Percentiles rank a stretch among this genome's conserved stretches.
phyloP scores from a whole-genome alignment of 2,888 invertebrate genomes.

The Ophion ventricosus region DNA sequence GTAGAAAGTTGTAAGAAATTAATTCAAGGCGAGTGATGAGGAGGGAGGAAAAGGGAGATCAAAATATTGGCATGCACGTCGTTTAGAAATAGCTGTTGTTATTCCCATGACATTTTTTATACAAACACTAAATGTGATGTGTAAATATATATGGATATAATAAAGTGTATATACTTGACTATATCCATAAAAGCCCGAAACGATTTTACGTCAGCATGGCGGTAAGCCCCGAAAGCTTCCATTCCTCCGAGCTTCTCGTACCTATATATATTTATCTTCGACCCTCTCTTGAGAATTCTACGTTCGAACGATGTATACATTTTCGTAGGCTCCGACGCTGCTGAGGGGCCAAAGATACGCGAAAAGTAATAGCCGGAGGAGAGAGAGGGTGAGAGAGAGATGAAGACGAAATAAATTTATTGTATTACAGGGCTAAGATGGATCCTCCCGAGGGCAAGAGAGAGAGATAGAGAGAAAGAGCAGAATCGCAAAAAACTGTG shows the following conservation, averaged over 20 bases:
- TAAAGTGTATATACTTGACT: background rate
- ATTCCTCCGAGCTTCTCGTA: background rate
- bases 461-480: background rate
- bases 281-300: conserved; percentile 20
- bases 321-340: conserved; percentile 8
- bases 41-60: background rate
- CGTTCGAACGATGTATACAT: conserved; percentile 16
- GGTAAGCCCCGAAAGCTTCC: conserved; percentile 8
- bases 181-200: conserved; percentile 5
- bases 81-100: conserved; percentile 31
- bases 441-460: conserved; percentile 4
- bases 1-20: background rate
- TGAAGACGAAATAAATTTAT: conserved; percentile 14
- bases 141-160: too few species aligned
- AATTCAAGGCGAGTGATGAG: background rate
- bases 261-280: conserved; percentile 2
- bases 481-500: background rate
- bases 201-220: conserved; percentile 5
- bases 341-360: background rate
- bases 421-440: conserved; percentile 4
- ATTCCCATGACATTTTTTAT: conserved; percentile 33
- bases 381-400: conserved; percentile 1
- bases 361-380: background rate
- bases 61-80: conserved; percentile 13
- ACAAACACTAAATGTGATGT: background rate